These are phyloP conservation scores for Lypha dubia DNA, from an alignment of 2,888 invertebrate genomes.

Conservation along the genomic window DNA sequence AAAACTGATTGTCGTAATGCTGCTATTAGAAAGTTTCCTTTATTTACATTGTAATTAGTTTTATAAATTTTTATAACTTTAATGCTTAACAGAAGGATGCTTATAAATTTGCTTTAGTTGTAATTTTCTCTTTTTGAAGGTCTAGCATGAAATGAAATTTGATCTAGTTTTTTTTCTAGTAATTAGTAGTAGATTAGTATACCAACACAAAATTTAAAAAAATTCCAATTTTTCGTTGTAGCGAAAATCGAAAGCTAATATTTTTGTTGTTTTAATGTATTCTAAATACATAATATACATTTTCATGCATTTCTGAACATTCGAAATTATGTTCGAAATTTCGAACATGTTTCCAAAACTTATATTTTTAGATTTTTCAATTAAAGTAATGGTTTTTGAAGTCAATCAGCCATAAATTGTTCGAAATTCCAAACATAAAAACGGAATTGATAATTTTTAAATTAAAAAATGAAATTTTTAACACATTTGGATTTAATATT, in stretches of 20 bases:
- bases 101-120: constrained; percentile 22
- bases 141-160: not conserved
- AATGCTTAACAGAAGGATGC: not conserved
- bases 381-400: not conserved
- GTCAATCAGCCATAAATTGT: not conserved
- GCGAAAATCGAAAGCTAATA: no score
- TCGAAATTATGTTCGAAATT: not conserved
- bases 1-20: not conserved
- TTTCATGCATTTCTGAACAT: not conserved
- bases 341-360: not conserved
- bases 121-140: not conserved
- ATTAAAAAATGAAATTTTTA: no score
- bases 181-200: no score
- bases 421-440: no score
- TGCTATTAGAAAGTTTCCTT: constrained; percentile 45
- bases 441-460: no score
- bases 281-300: no score
- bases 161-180: not conserved
- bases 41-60: constrained; percentile 5
- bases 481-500: no score
- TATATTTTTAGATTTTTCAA: not conserved
- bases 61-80: not conserved
- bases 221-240: no score
- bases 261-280: no score
- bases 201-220: no score